A percentile compares a stretch with the other conserved stretches of the same genome.
Conservation (phyloP, 2,888 invertebrate species). For the Synergus japonicus region DNA sequence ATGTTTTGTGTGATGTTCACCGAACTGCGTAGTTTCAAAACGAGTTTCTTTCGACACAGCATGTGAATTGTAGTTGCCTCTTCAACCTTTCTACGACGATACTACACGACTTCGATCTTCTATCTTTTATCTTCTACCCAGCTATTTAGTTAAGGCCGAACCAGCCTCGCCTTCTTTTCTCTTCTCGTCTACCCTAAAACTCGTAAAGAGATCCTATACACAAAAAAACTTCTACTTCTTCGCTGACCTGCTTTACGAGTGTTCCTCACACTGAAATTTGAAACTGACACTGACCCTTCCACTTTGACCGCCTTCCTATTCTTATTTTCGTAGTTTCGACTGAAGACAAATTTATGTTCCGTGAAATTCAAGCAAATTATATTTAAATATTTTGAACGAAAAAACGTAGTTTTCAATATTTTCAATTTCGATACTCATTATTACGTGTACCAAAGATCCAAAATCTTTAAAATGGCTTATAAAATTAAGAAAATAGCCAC, state of each 20-base stretch:
- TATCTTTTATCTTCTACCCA: not conserved
- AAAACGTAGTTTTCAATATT: not conserved
- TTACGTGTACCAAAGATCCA: too few species aligned
- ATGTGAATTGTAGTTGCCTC: not conserved
- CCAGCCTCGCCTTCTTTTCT: too few species aligned
- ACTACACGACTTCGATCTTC: not conserved
- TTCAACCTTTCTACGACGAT: not conserved
- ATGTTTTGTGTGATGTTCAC: not conserved
- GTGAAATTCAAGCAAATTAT: not conserved
- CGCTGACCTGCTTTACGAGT: not conserved
- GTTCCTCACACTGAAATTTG: not conserved
- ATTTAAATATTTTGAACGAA: not conserved
- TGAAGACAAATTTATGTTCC: not conserved
- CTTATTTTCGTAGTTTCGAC: not conserved
- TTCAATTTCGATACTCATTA: too few species aligned
- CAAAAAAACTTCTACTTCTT: not conserved
- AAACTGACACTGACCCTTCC: constrained; percentile 6
- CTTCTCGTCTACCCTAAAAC: not conserved
- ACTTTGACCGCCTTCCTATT: not conserved
- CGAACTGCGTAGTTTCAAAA: constrained; percentile 9
- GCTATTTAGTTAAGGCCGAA: not conserved
- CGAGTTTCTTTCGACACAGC: not conserved
- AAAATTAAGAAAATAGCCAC: too few species aligned
- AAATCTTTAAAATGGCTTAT: too few species aligned
- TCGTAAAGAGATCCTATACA: not conserved